Evolutionary conservation across 2,888 invertebrate genomes (phyloP).

Genomic region (Drosophila ustulata): DNA sequence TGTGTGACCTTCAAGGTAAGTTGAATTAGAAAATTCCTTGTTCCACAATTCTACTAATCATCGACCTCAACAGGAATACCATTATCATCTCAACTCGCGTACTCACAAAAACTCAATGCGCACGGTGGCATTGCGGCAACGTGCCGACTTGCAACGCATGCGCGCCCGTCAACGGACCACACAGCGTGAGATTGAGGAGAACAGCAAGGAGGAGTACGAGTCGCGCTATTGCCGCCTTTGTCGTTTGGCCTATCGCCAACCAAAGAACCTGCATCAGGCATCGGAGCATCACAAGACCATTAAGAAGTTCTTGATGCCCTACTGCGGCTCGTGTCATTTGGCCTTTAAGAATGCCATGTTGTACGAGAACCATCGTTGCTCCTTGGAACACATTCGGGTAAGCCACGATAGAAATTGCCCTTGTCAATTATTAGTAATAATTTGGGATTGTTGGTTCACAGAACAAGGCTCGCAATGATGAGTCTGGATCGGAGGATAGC

Average conservation of each 20-base stretch:
- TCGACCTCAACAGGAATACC: conserved; percentile 87
- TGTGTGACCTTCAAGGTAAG: conserved; percentile 90
- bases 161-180: conserved; percentile 92
- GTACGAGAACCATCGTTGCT: conserved; percentile 93
- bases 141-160: conserved; percentile 91
- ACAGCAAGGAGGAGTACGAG: conserved; percentile 87
- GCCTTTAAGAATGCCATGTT: conserved; percentile 94
- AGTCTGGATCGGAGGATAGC: conserved; percentile 87
- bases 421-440: neutral
- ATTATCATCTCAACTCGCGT: conserved; percentile 89
- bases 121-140: conserved; percentile 90
- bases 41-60: too few relatives aligned
- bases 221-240: conserved; percentile 91
- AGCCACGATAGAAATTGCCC: conserved; percentile 24
- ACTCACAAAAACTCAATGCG: conserved; percentile 91
- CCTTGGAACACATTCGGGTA: conserved; percentile 93
- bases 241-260: conserved; percentile 91
- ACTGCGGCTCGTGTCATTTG: conserved; percentile 91
- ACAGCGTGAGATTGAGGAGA: conserved; percentile 91
- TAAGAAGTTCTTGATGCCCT: conserved; percentile 93
- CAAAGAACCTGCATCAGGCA: conserved; percentile 91
- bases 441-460: conserved; percentile 64
- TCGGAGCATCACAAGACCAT: conserved; percentile 93
- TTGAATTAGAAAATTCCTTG: neutral
- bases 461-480: conserved; percentile 87